Base-by-base conservation (phyloP, 2,797 vertebrate species). In the Chaunax sp. region DNA sequence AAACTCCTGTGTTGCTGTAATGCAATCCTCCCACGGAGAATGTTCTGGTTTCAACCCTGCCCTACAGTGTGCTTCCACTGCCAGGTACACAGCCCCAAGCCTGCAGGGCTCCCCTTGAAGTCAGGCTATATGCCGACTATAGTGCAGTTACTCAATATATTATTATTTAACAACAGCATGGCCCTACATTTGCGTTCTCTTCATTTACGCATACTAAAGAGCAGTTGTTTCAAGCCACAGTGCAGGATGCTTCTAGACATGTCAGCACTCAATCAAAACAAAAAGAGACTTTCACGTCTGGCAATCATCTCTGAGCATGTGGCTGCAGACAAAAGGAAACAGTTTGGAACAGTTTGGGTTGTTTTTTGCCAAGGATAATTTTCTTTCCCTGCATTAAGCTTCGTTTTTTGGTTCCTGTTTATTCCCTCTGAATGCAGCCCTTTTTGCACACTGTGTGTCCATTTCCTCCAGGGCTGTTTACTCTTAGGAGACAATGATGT, bases 11-110 rank as follows among this genome's bases (percentile, higher is more conserved):
- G 82, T 83, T 87, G 80, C 74, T 82, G 87, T 88, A 93, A 91
- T 65, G 78, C 83, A 87, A 88, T 89, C 85, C 81, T 85, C 78
- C 86, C 85, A 64, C 12, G 4, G 83, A 87, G 87, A 91, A 88
- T 76, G 82, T 88, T 91, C 82, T 89, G 86, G 87, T 88, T 89
- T 86, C 87, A 87, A 85, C 82, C 75, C 77, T 88, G 85, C 86
- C 86, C 87, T 77, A 78, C 82, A 79, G 87, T 78, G 75, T 72
- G 84, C 84, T 87, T 71, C 75, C 74, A 64, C 70, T 87, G 87
- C 87, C 87, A 92, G 89, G 92, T 91, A 91, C 82, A 72, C 77
- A 78, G 74, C 82, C 72, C 65, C 54, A 33, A 65, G 79, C 88
- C 90, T 74, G 68, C 72, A 58, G 88, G 87, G 83, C 87, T 81